Base-by-base conservation (phyloP, 2,888 invertebrate species). In the Melieria crassipennis region DNA sequence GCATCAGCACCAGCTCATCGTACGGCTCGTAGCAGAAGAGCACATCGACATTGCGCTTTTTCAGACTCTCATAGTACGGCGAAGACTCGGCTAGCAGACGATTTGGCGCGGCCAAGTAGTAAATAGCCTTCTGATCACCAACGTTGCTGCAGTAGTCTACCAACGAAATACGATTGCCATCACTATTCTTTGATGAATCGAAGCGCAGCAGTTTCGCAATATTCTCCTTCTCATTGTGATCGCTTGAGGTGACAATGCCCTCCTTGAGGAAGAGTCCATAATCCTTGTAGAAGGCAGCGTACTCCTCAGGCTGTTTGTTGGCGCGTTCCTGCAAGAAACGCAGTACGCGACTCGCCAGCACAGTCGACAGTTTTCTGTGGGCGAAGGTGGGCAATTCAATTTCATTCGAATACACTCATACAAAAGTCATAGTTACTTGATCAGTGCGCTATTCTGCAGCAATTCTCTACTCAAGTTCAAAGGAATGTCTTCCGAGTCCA, bases 401-500 rank as follows among this genome's bases (percentile, higher is more conserved):
- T 7, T 61, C 30, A 30, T 30, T 30, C 30, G 30, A 30, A 30
- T 30, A 30, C 30, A 3, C 30, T 30, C 30, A 30, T 2, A 30
- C 30, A 30, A 30, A 43, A 52, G 30, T 10, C 5, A 56, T 58
- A 55, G 75, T 71, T 66, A 81, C 94, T 90, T 91, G 78, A 99
- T 97, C 4, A 99, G 89, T 43, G 92, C 90, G 86, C 96, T 97
- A 82, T 99, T 98, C 87, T 99, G 99, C 64, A 99, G 88, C 73
- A 99, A 87, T 87, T 99, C 99, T 83, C 99, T 90, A 84, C 98
- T 98, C 74, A 99, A 89, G 90, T 99, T 99, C 70, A 99, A 88
- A 57, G 99, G 99, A 88, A 99, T 98, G 87, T 99, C 99, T 89
- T 99, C 99, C 1, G 97, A 98, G 88, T 99, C 99, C 13, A 99